Base-by-base conservation (phyloP, 2,888 invertebrate species). In the Stenurella melanura region DNA sequence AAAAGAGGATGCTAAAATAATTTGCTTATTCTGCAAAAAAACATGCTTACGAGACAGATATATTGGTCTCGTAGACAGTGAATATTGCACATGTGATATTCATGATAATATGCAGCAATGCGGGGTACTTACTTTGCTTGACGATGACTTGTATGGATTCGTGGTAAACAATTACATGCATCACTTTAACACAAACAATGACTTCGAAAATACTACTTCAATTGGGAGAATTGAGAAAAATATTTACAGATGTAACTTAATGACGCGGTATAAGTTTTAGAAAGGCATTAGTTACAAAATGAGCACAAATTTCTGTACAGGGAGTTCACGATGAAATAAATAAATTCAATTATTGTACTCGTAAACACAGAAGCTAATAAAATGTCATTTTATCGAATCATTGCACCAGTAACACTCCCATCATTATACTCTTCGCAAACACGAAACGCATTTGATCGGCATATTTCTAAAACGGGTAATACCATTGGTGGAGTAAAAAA, bases 21-120 rank as follows among this genome's bases (percentile, higher is more conserved):
- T 69, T 42, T 42, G 70, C 70, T 60, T 61, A 60, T 63, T 61
- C 63, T 61, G 61, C 72, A 72, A 63, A 72, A 71, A 61, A 42
- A 4, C 12, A 7, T n/a, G 50, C 12, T n/a, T 50, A 50, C 50
- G 50, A 50, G 50, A 50, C 50, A 50, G 50, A 50, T 50, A 42
- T 42, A 50, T 50, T n/a, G 50, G 50, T 50, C 50, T 50, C 15
- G 50, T n/a, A 50, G 50, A 50, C 50, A n/a, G n/a, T 50, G 42
- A 42, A 42, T 42, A 42, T 42, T 42, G 42, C 12, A 60, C 18
- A 26, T 21, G 60, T 15, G 60, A 60, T 60, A 12, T 60, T 60
- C 60, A 60, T 21, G 18, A 60, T 26, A 60, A 30, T n/a, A 17
- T 61, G n/a, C 30, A 30, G 12, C 7, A 61, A 1, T 15, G 21